Base-by-base conservation (phyloP, 1,140 invertebrate genomes). In the Diachasmimorpha longicaudata region DNA sequence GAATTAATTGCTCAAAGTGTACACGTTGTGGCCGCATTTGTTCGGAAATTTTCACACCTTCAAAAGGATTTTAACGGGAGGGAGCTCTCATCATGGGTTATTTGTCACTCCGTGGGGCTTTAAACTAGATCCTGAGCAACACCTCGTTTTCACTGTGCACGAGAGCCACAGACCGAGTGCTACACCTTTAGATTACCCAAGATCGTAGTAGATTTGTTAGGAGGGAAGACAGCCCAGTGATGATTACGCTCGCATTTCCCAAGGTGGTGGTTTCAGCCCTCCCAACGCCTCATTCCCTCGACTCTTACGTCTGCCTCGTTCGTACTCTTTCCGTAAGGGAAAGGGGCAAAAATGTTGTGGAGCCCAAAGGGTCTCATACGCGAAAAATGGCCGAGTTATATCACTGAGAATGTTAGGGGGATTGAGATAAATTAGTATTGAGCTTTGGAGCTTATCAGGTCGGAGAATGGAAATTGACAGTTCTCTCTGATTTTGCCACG, bases 231-330 rank as follows among this genome's bases (percentile, higher is more conserved):
- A 63, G 63, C 14, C 39, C 44, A 23, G 63, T 72, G 23, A 78
- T 68, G 55, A 80, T 77, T 74, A 70, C 55, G 25, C 72, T 72
- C 36, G 21, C 37, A n/a, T 75, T 68, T 77, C 36, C 75, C 48
- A 46, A 39, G 79, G n/a, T 10, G 71, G 44, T 79, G 72, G 78
- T 79, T 79, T 79, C 66, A 72, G 44, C 75, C 58, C 52, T 78
- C 77, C 74, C 70, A 69, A 63, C 67, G 63, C 77, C 76, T 75
- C 77, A 77, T 80, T 81, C 78, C 77, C 77, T 74, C 21, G 58
- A 63, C 58, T 31, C 21, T 25, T 2, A 63, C 8, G 16, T 11
- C 23, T 63, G 4, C 21, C 19, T 10, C 10, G 1, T 10, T 19
- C 19, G 4, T 9, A 9, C 4, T 31, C 9, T 25, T 14, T 0